phyloP scores from a whole-genome alignment of 2,797 vertebrate genomes.

The Mastacembelus armatus region DNA sequence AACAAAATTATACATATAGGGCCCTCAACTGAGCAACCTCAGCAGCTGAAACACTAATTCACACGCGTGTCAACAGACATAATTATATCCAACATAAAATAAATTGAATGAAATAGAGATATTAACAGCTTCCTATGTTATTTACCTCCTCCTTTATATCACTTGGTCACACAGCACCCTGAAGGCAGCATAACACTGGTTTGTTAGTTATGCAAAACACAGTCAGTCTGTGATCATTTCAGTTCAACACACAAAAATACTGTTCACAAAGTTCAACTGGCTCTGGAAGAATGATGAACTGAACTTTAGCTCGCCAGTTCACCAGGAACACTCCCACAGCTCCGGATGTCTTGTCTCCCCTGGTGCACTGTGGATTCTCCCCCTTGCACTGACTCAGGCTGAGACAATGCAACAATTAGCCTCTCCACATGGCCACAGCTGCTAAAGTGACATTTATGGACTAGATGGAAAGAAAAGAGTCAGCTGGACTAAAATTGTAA shows the following conservation, averaged over 20 bases:
- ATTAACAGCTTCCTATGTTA: conserved; percentile 44
- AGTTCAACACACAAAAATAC: conserved; percentile 34
- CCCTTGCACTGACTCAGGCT: conserved; percentile 36
- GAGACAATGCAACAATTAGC: conserved; percentile 60
- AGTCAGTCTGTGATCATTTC: conserved; percentile 31
- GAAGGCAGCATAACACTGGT: conserved; percentile 45
- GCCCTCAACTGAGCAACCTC: conserved; percentile 19
- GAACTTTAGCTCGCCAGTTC: conserved; percentile 49
- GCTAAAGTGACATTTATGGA: conserved; percentile 29
- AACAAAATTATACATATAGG: not conserved
- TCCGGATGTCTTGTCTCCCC: conserved; percentile 64
- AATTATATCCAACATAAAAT: conserved; percentile 40
- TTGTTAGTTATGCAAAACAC: conserved; percentile 53
- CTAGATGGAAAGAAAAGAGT: conserved; percentile 17
- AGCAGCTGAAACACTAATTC: conserved; percentile 25
- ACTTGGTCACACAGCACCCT: conserved; percentile 49
- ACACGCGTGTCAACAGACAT: conserved; percentile 13
- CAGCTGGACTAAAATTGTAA: conserved; percentile 17
- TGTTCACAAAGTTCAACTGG: conserved; percentile 45
- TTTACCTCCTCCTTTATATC: conserved; percentile 53
- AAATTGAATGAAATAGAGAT: conserved; percentile 42
- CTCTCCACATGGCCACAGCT: conserved; percentile 51
- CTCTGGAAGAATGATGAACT: conserved; percentile 39
- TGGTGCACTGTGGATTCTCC: conserved; percentile 44
- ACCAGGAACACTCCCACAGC: conserved; percentile 47